These are phyloP conservation scores for Irena cyanogastra DNA, from an alignment of 2,113 vertebrate species.

Conservation along the genomic window DNA sequence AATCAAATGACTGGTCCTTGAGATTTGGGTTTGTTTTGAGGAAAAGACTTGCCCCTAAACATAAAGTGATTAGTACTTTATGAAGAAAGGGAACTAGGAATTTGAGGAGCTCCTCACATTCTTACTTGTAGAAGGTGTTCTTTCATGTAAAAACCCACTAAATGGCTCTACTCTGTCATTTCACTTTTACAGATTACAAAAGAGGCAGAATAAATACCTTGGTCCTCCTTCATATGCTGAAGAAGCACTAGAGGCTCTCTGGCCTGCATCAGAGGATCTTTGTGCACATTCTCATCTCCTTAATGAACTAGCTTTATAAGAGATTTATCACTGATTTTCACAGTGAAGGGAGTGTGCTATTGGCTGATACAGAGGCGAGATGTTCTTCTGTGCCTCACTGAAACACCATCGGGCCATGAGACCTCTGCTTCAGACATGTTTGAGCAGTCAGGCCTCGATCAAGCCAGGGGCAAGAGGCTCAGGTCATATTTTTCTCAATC, in stretches of 20 bases:
- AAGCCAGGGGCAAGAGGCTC: not conserved
- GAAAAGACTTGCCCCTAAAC: not conserved
- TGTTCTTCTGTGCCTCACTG: not conserved
- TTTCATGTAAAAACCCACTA: not conserved
- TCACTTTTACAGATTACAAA: not conserved
- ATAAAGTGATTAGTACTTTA: not conserved
- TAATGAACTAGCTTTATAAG: not conserved
- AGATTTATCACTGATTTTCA: not conserved
- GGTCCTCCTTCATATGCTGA: not conserved
- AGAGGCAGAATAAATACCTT: not conserved
- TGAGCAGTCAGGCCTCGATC: not conserved
- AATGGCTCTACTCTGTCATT: not conserved
- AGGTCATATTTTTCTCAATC: not conserved
- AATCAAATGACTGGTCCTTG: not conserved
- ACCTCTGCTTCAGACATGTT: not conserved
- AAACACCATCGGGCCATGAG: not conserved
- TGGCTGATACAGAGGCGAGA: not conserved
- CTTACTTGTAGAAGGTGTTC: not conserved
- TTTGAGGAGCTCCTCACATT: not conserved
- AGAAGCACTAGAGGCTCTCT: not conserved
- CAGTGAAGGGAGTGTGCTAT: not conserved
- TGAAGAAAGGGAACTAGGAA: not conserved
- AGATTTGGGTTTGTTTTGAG: not conserved
- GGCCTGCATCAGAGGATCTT: not conserved
- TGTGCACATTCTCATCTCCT: not conserved